Evolutionary conservation across 2,888 invertebrate genomes (phyloP).

Genomic region (Thumatha senex): DNA sequence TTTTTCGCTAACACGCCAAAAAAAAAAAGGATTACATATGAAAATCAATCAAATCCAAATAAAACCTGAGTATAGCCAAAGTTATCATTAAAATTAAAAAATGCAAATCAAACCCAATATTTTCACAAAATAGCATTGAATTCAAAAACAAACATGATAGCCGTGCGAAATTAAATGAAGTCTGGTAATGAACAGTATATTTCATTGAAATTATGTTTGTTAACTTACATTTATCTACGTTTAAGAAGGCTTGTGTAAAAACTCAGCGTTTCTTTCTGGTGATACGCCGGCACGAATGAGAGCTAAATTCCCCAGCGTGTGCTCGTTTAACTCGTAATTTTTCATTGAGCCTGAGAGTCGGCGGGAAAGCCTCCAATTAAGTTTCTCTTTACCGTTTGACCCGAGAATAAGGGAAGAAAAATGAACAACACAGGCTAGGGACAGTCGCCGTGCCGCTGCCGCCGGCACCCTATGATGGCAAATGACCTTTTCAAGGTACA

Average conservation of each 20-base stretch:
- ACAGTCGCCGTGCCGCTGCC: slow-evolving; percentile 51
- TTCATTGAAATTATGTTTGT: slow-evolving; percentile 56
- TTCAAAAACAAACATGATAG: too few relatives aligned
- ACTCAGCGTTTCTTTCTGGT: slow-evolving; percentile 67
- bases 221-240: slow-evolving; percentile 64
- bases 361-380: slow-evolving; percentile 81
- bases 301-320: slow-evolving; percentile 76
- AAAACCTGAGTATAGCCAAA: too few relatives aligned
- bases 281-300: slow-evolving; percentile 62
- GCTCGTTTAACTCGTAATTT: slow-evolving; percentile 82
- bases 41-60: too few relatives aligned
- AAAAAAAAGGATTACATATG: too few relatives aligned
- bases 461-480: slow-evolving; percentile 59
- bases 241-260: slow-evolving; percentile 60
- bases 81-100: too few relatives aligned
- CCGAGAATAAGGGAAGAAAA: slow-evolving; percentile 73
- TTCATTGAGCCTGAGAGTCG: slow-evolving; percentile 81
- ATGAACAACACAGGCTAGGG: slow-evolving; percentile 74
- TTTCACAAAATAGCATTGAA: too few relatives aligned
- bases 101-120: too few relatives aligned
- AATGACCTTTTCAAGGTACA: slow-evolving; percentile 51
- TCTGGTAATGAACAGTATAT: slow-evolving; percentile 57
- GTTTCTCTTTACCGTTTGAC: slow-evolving; percentile 81
- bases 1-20: too few relatives aligned
- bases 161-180: too few relatives aligned